Conservation (phyloP, 2,888 invertebrate species). For the Lathronympha strigana region DNA sequence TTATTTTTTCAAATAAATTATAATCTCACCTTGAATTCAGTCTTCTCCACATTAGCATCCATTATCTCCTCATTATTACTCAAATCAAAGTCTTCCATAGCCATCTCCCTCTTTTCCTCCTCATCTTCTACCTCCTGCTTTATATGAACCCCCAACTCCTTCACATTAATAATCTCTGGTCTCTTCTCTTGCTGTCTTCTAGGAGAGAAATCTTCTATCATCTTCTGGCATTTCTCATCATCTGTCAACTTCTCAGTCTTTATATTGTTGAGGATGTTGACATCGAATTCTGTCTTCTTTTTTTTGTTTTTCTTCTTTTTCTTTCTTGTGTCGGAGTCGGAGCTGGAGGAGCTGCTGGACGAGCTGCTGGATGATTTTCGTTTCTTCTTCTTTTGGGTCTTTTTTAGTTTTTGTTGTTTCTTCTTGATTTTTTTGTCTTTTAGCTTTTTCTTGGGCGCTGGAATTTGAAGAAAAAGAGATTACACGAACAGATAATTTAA, state of each 20-base stretch:
- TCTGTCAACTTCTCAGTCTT: slow-evolving; percentile 75
- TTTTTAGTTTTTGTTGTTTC: slow-evolving; percentile 63
- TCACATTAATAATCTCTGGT: slow-evolving; percentile 66
- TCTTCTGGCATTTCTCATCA: slow-evolving; percentile 55
- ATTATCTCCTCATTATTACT: slow-evolving; percentile 24
- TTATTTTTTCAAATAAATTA: not conserved
- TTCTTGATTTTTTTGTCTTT: slow-evolving; percentile 65
- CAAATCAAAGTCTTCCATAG: slow-evolving; percentile 28
- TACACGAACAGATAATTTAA: not conserved
- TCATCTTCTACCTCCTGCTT: slow-evolving; percentile 63
- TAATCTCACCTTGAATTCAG: slow-evolving; percentile 48
- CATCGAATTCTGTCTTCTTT: slow-evolving; percentile 72
- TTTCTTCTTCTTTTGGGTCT: slow-evolving; percentile 66
- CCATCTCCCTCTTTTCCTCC: slow-evolving; percentile 41
- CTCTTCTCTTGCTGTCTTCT: slow-evolving; percentile 52
- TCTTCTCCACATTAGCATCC: slow-evolving; percentile 28
- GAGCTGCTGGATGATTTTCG: slow-evolving; percentile 45
- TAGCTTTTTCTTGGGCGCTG: slow-evolving; percentile 54
- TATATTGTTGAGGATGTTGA: slow-evolving; percentile 74
- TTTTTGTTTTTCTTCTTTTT: slow-evolving; percentile 59
- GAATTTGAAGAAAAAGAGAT: not conserved
- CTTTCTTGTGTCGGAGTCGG: slow-evolving; percentile 52
- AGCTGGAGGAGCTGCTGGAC: slow-evolving; percentile 60
- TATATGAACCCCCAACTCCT: slow-evolving; percentile 70
- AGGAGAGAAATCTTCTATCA: slow-evolving; percentile 61